phyloP scores from a whole-genome alignment of 2,888 invertebrate species.

The Rhorus exstirpatorius region DNA sequence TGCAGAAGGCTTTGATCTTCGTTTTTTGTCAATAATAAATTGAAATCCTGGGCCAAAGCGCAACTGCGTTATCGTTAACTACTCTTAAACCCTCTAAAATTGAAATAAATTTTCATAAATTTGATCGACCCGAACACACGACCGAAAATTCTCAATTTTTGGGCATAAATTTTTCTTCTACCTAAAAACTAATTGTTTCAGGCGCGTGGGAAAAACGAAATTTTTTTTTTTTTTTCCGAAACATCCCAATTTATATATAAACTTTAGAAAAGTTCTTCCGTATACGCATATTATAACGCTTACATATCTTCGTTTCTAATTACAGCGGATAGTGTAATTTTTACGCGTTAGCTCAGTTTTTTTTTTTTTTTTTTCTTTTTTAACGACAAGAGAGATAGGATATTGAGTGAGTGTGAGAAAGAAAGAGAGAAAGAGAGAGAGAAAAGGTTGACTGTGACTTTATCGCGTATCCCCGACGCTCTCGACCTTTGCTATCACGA shows the following conservation, averaged over 20 bases:
- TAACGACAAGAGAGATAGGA: slow-evolving; percentile 24
- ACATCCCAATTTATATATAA: slow-evolving; percentile 15
- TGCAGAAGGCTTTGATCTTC: too few species aligned
- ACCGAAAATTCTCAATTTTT: too few species aligned
- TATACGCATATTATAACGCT: slow-evolving; percentile 73
- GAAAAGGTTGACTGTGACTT: slow-evolving; percentile 19
- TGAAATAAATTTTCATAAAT: too few species aligned
- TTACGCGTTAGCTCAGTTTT: slow-evolving; percentile 33
- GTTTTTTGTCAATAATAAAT: too few species aligned
- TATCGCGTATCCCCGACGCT: slow-evolving; percentile 48
- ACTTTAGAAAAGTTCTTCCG: slow-evolving; percentile 78
- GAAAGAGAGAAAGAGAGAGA: slow-evolving; percentile 32
- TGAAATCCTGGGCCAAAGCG: too few species aligned
- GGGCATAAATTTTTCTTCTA: too few species aligned
- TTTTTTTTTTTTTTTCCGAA: too few species aligned
- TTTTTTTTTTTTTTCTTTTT: slow-evolving; percentile 16
- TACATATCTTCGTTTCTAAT: slow-evolving; percentile 72
- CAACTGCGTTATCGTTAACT: too few species aligned
- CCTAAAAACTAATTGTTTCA: too few species aligned
- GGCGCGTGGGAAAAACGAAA: neutral
- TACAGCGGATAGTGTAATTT: slow-evolving; percentile 37
- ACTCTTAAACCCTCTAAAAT: too few species aligned
- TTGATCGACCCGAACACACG: too few species aligned
- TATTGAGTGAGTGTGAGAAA: too few species aligned
- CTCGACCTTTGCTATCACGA: slow-evolving; percentile 59